These are phyloP conservation scores for Gibbula magus DNA, from an alignment of 2,888 invertebrate species.

Conservation along the genomic window DNA sequence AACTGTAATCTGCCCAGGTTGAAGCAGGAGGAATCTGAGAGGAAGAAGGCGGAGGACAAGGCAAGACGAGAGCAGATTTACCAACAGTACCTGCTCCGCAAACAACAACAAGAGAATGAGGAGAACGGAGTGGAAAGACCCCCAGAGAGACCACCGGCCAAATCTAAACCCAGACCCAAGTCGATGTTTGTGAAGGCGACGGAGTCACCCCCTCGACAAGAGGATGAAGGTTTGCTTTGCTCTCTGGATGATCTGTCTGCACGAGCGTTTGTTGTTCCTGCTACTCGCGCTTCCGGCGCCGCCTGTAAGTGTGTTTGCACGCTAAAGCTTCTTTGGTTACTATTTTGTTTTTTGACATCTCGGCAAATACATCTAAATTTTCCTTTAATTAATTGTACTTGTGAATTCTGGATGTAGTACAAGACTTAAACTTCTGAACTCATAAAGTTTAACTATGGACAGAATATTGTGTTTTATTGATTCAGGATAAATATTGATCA, in stretches of 20 bases:
- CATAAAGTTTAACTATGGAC: too few species aligned
- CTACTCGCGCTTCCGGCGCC: conserved; percentile 28
- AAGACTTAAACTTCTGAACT: too few species aligned
- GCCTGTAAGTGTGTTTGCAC: neutral
- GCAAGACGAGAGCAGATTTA: conserved; percentile 90
- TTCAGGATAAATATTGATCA: too few species aligned
- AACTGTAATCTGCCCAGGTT: conserved; percentile 64
- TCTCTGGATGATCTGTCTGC: conserved; percentile 64
- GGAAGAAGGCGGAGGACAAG: conserved; percentile 87
- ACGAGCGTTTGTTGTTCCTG: conserved; percentile 22
- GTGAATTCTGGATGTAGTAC: too few species aligned
- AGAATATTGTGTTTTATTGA: too few species aligned
- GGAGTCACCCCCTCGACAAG: conserved; percentile 30
- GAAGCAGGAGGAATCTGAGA: conserved; percentile 84
- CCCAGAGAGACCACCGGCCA: conserved; percentile 19
- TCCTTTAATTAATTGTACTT: too few species aligned
- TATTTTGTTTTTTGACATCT: neutral
- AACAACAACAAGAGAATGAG: conserved; percentile 91
- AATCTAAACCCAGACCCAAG: conserved; percentile 60
- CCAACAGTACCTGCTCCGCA: conserved; percentile 94
- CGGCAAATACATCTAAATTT: neutral
- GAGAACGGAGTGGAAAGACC: conserved; percentile 61
- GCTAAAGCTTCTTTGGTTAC: neutral
- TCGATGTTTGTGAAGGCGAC: conserved; percentile 63
- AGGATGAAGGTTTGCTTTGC: conserved; percentile 47